phyloP scores from a whole-genome alignment of 2,113 vertebrate species.

The Felis catus region F.catus_Fca126_mat1.0 CM031424.1:83245001-83245500 shows the following conservation, averaged over 20 bases:
- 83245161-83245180: conserved; percentile 88
- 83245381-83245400: neutral
- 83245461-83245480: neutral
- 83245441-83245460: neutral
- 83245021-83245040: conserved; percentile 92
- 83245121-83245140: conserved; percentile 79
- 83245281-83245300: rapidly evolving
- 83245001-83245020: conserved; percentile 93
- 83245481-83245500: neutral
- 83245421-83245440: neutral
- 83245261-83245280: neutral
- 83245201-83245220: conserved; percentile 83
- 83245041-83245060: conserved; percentile 97
- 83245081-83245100: conserved; percentile 91
- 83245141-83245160: conserved; percentile 83
- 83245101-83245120: conserved; percentile 85
- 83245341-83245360: neutral
- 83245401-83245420: rapidly evolving
- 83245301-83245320: neutral
- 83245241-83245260: neutral
- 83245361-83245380: neutral
- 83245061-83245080: conserved; percentile 94
- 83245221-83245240: conserved; percentile 63
- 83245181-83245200: conserved; percentile 92
- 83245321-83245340: neutral